Percentiles rank a stretch among this genome's conserved stretches.
Evolutionary conservation across 2,797 vertebrate genomes (phyloP).

Genomic region (Helicolenus hilgendorfi): DNA sequence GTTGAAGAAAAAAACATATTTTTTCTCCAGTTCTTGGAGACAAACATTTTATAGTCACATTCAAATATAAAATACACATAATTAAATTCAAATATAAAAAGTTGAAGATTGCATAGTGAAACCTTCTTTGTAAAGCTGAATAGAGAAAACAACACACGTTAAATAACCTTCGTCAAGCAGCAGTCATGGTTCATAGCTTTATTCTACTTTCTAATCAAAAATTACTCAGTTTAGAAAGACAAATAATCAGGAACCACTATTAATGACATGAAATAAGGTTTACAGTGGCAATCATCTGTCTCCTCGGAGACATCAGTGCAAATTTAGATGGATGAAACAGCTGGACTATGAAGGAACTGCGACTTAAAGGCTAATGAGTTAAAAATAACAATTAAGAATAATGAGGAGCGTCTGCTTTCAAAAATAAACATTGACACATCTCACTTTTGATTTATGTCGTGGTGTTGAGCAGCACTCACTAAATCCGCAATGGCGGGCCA

Average conservation of each 20-base stretch:
- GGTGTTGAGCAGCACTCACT: conserved; percentile 6
- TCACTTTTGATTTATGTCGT: conserved; percentile 55
- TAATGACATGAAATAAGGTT: neutral
- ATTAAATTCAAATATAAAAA: conserved; percentile 1
- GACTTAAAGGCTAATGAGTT: conserved; percentile 39
- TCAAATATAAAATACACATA: conserved; percentile 11
- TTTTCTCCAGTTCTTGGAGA: neutral
- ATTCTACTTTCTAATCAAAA: neutral
- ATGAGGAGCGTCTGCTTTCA: neutral
- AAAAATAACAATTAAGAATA: conserved; percentile 14
- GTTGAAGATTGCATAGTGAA: neutral
- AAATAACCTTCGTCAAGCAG: neutral
- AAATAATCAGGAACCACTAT: conserved; percentile 21
- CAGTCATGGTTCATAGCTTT: neutral
- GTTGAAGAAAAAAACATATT: neutral
- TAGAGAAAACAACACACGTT: neutral
- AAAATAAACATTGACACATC: conserved; percentile 46
- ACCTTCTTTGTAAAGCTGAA: neutral
- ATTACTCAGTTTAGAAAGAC: neutral
- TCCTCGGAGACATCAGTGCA: neutral
- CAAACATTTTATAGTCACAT: neutral
- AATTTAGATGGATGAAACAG: conserved; percentile 50
- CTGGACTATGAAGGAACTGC: conserved; percentile 17
- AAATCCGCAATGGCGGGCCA: conserved; percentile 46
- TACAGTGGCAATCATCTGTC: conserved; percentile 1